Base-by-base conservation (phyloP, 2,113 vertebrate genomes). In the Gymnocephalus cernua region DNA sequence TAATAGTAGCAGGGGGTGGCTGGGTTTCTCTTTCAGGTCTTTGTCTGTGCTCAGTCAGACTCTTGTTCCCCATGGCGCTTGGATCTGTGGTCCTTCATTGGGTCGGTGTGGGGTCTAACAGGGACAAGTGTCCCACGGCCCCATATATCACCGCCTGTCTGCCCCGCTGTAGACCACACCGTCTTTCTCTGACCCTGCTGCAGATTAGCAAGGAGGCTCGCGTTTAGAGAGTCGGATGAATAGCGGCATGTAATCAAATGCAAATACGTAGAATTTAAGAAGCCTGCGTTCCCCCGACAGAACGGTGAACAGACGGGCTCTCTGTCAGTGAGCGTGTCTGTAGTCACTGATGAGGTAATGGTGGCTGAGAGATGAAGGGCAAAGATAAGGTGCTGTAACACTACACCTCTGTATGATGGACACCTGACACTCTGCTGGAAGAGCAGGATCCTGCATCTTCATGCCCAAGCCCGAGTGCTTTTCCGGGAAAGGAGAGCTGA, bases 1-100 rank as follows among this genome's bases (percentile, higher is more conserved):
- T 83, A 61, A 79, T 45, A 51, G 62, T 70, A 41, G 74, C 2
- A 68, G 87, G 89, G 87, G 89, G 84, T 69, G 84, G 80, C 44
- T 65, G 82, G 85, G 85, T 61, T 57, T 82, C 75, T 86, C 78
- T 86, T 76, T 86, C 70, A 81, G 82, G 85, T 50, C 87, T 92
- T 93, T 94, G 91, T 94, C 83, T 91, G 77, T 56, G 79, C 89
- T 91, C 89, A 92, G 78, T 89, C 82, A 87, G 65, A 91, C 81
- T 79, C 79, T 90, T 74, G 86, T 90, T 88, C 80, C 78, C 81
- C 59, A 64, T 61, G 29, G 63, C 19, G 38, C 62, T 87, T 12
- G 66, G 87, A 51, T 85, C 84, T 82, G 86, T 84, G 79, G 75
- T 74, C 80, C 80, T 54, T 89, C 82, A 32, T 41, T 87, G 75